Evolutionary conservation across 64 coral and sea anemone species (phyloP), one percentile per base, ranked within the genome.

Genomic region (Montipora sp.): DNA sequence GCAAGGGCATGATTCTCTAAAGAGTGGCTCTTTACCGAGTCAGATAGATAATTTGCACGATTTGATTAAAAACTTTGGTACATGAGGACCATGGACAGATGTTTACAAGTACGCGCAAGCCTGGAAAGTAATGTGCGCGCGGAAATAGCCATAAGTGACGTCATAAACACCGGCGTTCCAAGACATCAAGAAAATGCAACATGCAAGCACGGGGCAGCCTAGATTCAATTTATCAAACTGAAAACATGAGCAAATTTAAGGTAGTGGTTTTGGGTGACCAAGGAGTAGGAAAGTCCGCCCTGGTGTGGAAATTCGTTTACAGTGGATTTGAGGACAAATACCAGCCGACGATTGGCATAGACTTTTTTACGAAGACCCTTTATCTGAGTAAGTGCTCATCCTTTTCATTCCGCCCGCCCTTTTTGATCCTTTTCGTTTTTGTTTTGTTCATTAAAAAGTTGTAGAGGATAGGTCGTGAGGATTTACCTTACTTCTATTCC

Each of bases 281-380:
- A 88, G 94, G 98, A 0, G 98, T 99, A 16, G 98, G 98, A 15
- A 99, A 99, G 91, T 96, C 98, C 1, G 93, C 98, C 8, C 61
- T 99, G 51, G 94, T 92, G 14, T 88, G 90, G 43, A 88, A 95
- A 65, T 99, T 99, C 61, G 81, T 96, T 60, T 93, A 99, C 58
- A 90, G 91, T 65, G 88, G 95, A 6, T 99, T 91, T 57, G 98
- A 99, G 51, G 98, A 99, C 5, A 96, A 89, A 78, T 96, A 99
- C 89, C 89, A 83, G 72, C 90, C 98, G 27, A 99, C 98, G 15
- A 94, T 99, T 78, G 98, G 98, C 46, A 94, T 99, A 59, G 98
- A 99, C 61, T 99, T 99, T 74, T 94, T 99, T 57, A 96, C 98
- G 16, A 96, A 90, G 80, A 96, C 92, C 2, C 6, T 96, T 19